A percentile compares a stretch with the other conserved stretches of the same genome.
Evolutionary conservation across 2,797 vertebrate genomes (phyloP).

Genomic region (Lagorchestes hirsutus): DNA sequence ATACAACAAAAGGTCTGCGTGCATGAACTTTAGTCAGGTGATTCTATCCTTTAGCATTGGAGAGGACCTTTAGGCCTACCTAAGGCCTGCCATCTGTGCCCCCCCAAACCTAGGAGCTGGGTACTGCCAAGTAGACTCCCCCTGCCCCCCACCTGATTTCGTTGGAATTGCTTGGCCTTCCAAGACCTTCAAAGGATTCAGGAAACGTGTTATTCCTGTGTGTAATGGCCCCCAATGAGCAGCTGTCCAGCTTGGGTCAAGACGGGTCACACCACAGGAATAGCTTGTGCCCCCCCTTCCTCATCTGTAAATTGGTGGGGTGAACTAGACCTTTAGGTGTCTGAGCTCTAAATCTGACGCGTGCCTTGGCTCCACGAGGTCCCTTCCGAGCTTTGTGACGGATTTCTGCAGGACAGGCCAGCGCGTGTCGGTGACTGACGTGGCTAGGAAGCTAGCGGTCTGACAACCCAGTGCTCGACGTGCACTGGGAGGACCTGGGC

Average conservation of each 20-base stretch:
- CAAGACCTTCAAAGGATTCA: slow-evolving; percentile 3
- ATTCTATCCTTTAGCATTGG: too few relatives aligned
- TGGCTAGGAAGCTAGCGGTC: not conserved
- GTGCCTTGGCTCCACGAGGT: too few relatives aligned
- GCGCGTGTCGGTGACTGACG: too few relatives aligned
- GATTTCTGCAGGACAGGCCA: too few relatives aligned
- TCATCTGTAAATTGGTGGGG: not conserved
- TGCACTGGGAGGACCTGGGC: too few relatives aligned
- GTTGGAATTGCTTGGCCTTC: not conserved
- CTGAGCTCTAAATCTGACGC: too few relatives aligned
- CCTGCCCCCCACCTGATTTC: not conserved
- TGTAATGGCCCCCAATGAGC: not conserved
- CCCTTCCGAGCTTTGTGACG: too few relatives aligned
- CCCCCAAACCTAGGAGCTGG: not conserved
- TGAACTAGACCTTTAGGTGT: not conserved
- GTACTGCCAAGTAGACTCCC: not conserved
- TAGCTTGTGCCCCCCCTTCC: not conserved
- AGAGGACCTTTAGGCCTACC: too few relatives aligned
- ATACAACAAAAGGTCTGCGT: too few relatives aligned
- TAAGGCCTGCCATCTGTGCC: too few relatives aligned
- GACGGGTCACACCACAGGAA: not conserved
- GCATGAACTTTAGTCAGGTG: too few relatives aligned
- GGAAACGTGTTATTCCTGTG: not conserved
- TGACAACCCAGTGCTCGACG: too few relatives aligned
- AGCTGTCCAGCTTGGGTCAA: not conserved